These are phyloP conservation scores for Triplophysa siluroides DNA, from an alignment of 2,113 vertebrate species.

Conservation along the genomic window DNA sequence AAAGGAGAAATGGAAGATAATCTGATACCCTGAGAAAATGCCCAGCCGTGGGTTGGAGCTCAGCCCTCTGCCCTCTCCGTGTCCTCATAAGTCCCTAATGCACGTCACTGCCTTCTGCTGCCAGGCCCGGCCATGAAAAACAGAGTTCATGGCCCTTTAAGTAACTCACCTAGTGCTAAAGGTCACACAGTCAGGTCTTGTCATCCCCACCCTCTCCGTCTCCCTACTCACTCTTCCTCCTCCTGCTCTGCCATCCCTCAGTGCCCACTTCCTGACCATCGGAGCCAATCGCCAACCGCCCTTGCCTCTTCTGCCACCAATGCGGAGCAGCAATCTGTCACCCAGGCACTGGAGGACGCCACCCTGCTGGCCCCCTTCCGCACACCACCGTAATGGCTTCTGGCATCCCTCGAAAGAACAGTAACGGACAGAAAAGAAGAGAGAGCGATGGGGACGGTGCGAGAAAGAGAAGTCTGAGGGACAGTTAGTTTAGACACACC, in stretches of 20 bases:
- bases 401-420: conserved; percentile 85
- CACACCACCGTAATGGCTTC: conserved; percentile 96
- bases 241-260: conserved; percentile 63
- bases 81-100: conserved; percentile 61
- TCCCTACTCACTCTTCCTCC: conserved; percentile 56
- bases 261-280: conserved; percentile 91
- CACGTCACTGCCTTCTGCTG: conserved; percentile 61
- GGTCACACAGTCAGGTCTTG: conserved; percentile 77
- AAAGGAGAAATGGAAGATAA: not conserved
- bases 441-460: conserved; percentile 70
- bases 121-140: conserved; percentile 72
- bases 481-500: conserved; percentile 63
- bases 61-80: conserved; percentile 61
- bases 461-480: conserved; percentile 52
- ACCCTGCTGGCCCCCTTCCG: conserved; percentile 96
- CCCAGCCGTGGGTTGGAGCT: conserved; percentile 49
- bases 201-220: conserved; percentile 64
- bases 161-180: conserved; percentile 70
- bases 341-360: conserved; percentile 88
- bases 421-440: conserved; percentile 64
- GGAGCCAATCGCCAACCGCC: conserved; percentile 90
- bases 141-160: conserved; percentile 71
- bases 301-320: conserved; percentile 87
- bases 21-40: conserved; percentile 34
- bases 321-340: conserved; percentile 98